These are phyloP conservation scores for Sinocyclocheilus maitianheensis DNA, from an alignment of 2,113 vertebrate species.

Conservation along the genomic window DNA sequence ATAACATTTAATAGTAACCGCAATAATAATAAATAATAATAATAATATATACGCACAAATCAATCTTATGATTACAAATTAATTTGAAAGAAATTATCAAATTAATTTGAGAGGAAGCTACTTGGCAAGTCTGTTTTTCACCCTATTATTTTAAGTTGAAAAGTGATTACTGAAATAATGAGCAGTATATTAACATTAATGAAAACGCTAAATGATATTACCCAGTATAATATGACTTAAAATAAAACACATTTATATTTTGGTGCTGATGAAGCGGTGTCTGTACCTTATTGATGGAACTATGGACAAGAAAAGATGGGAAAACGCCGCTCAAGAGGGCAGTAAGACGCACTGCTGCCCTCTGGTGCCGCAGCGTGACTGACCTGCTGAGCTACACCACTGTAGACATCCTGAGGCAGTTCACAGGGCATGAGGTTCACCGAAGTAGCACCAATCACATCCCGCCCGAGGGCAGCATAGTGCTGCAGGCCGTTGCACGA, in stretches of 20 bases:
- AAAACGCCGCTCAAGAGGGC: not conserved
- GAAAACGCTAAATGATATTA: not conserved
- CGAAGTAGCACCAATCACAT: constrained; percentile 85
- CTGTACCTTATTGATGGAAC: not conserved
- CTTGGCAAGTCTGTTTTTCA: no score
- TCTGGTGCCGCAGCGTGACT: constrained; percentile 43
- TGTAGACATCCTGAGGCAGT: constrained; percentile 94
- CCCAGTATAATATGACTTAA: not conserved
- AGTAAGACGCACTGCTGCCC: not conserved
- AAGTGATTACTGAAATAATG: no score
- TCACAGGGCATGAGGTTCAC: constrained; percentile 87
- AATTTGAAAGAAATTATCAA: no score
- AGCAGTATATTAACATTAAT: not conserved
- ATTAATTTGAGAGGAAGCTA: no score
- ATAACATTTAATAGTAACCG: no score
- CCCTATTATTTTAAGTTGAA: no score
- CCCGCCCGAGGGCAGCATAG: constrained; percentile 91
- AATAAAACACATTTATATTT: not conserved
- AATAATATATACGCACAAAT: no score
- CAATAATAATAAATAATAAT: not conserved
- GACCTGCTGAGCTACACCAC: constrained; percentile 88
- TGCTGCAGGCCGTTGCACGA: constrained; percentile 98
- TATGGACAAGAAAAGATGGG: not conserved
- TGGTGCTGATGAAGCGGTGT: no score
- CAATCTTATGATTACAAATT: no score